These are phyloP conservation scores for Pogonophryne albipinna DNA, from an alignment of 2,797 vertebrate species.

Conservation along the genomic window DNA sequence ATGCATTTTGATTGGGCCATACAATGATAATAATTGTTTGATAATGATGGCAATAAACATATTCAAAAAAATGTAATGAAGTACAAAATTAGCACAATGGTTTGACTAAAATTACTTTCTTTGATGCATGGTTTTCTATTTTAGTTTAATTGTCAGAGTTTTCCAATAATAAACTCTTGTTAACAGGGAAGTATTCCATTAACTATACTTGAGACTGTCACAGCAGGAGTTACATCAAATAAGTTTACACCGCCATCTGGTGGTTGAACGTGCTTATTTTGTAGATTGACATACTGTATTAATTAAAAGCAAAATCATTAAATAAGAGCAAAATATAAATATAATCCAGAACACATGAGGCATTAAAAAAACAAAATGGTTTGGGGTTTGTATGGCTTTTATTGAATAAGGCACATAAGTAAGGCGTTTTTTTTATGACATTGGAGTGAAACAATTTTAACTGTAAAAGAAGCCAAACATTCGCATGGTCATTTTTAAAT, in stretches of 20 bases:
- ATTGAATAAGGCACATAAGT: constrained; percentile 26
- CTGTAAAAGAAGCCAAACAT: constrained; percentile 1
- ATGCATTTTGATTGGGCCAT: background rate
- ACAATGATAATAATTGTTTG: background rate
- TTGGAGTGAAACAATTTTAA: background rate
- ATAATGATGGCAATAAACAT: background rate
- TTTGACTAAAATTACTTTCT: background rate
- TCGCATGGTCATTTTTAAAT: background rate
- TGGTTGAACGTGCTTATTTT: constrained; percentile 17
- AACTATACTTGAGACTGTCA: background rate
- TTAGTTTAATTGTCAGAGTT: background rate
- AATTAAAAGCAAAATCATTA: background rate
- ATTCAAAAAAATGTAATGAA: background rate
- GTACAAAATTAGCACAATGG: background rate
- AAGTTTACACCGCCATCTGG: constrained; percentile 9
- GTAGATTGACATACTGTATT: background rate
- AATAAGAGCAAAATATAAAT: background rate
- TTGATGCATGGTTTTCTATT: background rate
- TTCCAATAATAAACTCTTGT: background rate
- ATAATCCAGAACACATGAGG: background rate
- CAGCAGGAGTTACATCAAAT: background rate
- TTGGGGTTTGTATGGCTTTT: constrained; percentile 6
- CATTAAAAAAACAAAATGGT: background rate
- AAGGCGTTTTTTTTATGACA: background rate
- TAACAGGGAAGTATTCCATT: background rate